Base-by-base conservation (phyloP, 2,797 vertebrate species). In the Hydrophis major region DNA sequence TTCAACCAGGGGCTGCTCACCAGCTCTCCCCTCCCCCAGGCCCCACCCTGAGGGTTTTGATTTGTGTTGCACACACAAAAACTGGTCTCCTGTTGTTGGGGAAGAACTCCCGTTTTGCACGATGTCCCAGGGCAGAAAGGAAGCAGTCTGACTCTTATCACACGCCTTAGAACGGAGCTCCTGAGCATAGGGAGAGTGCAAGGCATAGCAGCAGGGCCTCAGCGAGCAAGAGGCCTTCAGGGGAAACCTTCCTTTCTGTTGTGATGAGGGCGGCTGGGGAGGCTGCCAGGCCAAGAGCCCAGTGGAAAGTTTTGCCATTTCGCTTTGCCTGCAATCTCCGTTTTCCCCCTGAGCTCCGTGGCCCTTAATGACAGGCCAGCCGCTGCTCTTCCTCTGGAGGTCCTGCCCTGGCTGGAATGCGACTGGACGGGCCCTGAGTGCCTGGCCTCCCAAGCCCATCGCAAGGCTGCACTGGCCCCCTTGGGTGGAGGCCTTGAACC, bases 301-400 rank as follows among this genome's bases (percentile, higher is more conserved):
- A 20, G 74, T 78, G 37, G 74, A 78, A 78, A 78, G 32, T 78
- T 42, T 78, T 42, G 37, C 32, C 69, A 4, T 42, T 78, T 37
- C 20, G 5, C 10, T 78, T 10, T 4, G 37, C 18, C 74, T 0
- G 18, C 18, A 42, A 10, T 22, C 69, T 10, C 14, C 18, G 37
- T 22, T 4, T 3, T 4, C 0, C 7, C 20, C 42, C 74, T 11
- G 1, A 11, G 74, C 37, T 78, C 10, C 74, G 10, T 4, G 18
- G 0, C 16, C 32, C 74, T 78, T 78, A 42, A 78, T 22, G 10
- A 22, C 32, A 78, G 74, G 20, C 2, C 3, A 0, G 18, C 18
- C 0, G 1, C 57, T 78, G 11, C 18, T 22, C 74, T 8, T 78
- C 0, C 6, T 42, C 2, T 0, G 32, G 32, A 78, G 18, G 16